Evolutionary conservation across 2,113 vertebrate species (phyloP).

Genomic region (Trogon surrucura): DNA sequence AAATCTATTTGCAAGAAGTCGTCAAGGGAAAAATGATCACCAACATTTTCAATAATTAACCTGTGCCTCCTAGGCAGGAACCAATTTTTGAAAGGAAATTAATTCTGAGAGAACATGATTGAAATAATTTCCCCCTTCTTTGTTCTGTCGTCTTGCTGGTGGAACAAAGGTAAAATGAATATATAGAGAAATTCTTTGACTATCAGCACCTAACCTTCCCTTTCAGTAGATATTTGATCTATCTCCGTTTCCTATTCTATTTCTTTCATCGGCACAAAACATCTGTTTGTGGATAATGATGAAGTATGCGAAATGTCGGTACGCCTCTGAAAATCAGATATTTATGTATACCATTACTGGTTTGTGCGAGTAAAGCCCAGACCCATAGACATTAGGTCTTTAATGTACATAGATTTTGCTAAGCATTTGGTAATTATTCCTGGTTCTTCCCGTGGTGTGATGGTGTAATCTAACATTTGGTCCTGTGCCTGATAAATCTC

Average conservation of each 20-base stretch:
- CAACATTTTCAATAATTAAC: slow-evolving; percentile 42
- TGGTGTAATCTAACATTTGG: not conserved
- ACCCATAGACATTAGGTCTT: not conserved
- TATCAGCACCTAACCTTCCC: not conserved
- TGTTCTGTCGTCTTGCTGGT: not conserved
- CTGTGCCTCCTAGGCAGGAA: slow-evolving; percentile 12
- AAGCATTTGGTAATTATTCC: not conserved
- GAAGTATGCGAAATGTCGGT: not conserved
- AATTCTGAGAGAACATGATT: slow-evolving; percentile 6
- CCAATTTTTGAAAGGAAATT: slow-evolving; percentile 44
- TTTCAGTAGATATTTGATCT: not conserved
- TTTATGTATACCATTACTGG: not conserved
- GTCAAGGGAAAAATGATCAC: not conserved
- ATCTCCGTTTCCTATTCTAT: accelerated
- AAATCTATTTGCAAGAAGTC: not conserved
- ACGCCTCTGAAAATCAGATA: not conserved
- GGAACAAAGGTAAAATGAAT: not conserved
- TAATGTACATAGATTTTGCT: not conserved
- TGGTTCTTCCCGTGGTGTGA: not conserved
- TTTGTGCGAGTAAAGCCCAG: not conserved
- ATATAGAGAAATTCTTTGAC: not conserved
- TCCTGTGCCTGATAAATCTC: not conserved
- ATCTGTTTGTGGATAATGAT: not conserved
- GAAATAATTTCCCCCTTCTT: not conserved
- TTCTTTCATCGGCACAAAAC: not conserved